phyloP scores from a whole-genome alignment of 1,140 invertebrate genomes.

The Augochlora pura region DNA sequence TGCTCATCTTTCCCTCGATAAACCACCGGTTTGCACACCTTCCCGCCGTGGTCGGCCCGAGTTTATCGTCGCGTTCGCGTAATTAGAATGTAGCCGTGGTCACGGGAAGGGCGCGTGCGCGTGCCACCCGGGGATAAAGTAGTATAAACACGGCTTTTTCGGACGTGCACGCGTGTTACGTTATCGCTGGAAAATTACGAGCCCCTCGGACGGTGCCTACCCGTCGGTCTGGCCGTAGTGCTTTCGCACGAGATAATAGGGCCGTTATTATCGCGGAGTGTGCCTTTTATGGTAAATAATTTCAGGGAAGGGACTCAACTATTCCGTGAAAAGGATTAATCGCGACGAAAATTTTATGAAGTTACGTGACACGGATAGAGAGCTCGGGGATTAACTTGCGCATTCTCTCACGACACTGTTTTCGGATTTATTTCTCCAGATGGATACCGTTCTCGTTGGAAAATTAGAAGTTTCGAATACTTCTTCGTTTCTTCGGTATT shows the following conservation, averaged over 20 bases:
- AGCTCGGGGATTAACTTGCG: too few species aligned
- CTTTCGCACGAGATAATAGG: not conserved
- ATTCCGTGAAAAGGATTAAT: not conserved
- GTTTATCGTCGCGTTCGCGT: not conserved
- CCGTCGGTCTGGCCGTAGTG: not conserved
- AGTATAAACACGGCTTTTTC: slow-evolving; percentile 6
- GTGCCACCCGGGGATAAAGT: not conserved
- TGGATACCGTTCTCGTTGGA: too few species aligned
- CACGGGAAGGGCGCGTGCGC: too few species aligned
- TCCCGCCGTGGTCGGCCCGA: not conserved
- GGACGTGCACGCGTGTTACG: not conserved
- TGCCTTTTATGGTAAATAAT: slow-evolving; percentile 15
- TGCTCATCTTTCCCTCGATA: slow-evolving; percentile 4
- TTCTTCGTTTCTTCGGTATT: too few species aligned
- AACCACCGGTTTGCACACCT: not conserved
- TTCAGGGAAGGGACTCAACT: not conserved
- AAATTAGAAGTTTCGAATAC: too few species aligned
- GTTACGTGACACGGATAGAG: not conserved
- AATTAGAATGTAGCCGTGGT: slow-evolving; percentile 24
- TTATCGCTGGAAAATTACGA: slow-evolving; percentile 10
- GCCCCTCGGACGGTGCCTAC: not conserved
- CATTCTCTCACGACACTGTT: too few species aligned
- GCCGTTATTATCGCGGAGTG: slow-evolving; percentile 32
- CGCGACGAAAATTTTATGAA: not conserved
- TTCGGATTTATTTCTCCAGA: too few species aligned